phyloP scores from a whole-genome alignment of 2,888 invertebrate species.

The Tetanocera ferruginea region DNA sequence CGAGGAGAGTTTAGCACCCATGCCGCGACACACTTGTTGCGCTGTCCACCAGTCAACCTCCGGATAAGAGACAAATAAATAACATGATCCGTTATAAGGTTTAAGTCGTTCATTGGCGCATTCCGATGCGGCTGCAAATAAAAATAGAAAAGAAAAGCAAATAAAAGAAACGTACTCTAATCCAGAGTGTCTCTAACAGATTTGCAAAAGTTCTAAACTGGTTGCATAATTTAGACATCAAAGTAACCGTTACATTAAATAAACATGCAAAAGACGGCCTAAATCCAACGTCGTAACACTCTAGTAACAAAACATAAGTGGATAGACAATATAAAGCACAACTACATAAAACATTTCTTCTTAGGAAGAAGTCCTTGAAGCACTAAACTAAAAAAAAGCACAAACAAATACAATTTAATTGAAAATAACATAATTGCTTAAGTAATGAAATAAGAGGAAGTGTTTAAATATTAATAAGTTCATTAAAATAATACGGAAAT shows the following conservation, averaged over 20 bases:
- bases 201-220: no score
- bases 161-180: constrained; percentile 5
- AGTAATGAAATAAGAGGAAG: constrained; percentile 8
- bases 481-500: background rate
- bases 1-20: constrained; percentile 80
- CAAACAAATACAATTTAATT: background rate
- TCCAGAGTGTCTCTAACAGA: no score
- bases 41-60: constrained; percentile 82
- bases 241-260: no score
- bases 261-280: no score
- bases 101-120: constrained; percentile 80
- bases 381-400: no score
- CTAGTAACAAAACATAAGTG: no score
- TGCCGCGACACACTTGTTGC: constrained; percentile 78
- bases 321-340: no score
- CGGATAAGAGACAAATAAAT: constrained; percentile 82
- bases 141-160: constrained; percentile 8
- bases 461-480: constrained; percentile 18
- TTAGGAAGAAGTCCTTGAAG: no score
- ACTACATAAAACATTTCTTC: no score
- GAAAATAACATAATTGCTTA: constrained; percentile 15
- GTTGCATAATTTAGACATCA: no score
- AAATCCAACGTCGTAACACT: no score
- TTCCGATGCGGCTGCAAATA: constrained; percentile 73
- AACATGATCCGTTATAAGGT: constrained; percentile 80